Conservation (phyloP, 2,888 invertebrate genomes). For the Cephus rjabovi region DNA sequence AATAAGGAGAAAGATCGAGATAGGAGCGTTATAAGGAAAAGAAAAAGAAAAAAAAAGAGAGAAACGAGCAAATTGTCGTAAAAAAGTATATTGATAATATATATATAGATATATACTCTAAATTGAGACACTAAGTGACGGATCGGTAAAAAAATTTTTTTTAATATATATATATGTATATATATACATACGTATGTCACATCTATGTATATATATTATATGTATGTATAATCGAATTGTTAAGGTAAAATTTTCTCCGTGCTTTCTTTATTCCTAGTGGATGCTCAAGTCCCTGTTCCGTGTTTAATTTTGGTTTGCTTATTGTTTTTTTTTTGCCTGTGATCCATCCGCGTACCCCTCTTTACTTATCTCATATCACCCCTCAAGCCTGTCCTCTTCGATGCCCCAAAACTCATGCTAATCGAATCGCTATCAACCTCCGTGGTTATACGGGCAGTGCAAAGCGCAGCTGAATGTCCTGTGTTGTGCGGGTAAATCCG, state of each 20-base stretch:
- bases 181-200: conserved; percentile 30
- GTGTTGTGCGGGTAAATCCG: too few relatives aligned
- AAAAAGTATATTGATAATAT: conserved; percentile 36
- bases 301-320: neutral
- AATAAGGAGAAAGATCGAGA: conserved; percentile 8
- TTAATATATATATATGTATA: conserved; percentile 35
- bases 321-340: neutral
- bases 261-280: conserved; percentile 43
- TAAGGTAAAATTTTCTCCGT: conserved; percentile 40
- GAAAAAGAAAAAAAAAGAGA: conserved; percentile 20
- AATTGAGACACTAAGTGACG: conserved; percentile 24
- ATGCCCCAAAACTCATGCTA: neutral
- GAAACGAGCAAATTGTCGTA: conserved; percentile 20
- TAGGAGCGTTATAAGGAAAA: conserved; percentile 2
- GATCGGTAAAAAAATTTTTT: conserved; percentile 34
- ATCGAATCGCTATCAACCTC: neutral
- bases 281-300: conserved; percentile 25
- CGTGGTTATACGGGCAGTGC: neutral
- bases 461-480: too few relatives aligned
- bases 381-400: neutral
- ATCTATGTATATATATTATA: conserved; percentile 38
- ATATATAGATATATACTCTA: conserved; percentile 38
- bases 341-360: neutral
- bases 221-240: conserved; percentile 39
- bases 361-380: neutral